A percentile compares a stretch with the other conserved stretches of the same genome.
Evolutionary conservation across 2,113 vertebrate genomes (phyloP).

Genomic region (Saguinus midas): DNA sequence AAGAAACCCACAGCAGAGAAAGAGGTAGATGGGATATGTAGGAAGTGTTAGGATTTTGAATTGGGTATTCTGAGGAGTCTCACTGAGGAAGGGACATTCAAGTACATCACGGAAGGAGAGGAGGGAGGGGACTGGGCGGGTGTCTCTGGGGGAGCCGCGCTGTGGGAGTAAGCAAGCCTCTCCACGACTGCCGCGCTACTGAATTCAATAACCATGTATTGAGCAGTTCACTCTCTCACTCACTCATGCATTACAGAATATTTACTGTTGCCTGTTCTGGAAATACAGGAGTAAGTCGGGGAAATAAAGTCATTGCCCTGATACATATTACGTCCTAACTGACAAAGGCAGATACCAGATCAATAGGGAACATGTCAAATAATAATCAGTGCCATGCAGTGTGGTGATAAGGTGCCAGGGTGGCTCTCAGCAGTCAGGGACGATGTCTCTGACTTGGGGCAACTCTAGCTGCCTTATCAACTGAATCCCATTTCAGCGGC

Average conservation of each 20-base stretch:
- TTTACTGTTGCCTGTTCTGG: neutral
- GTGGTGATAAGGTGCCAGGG: neutral
- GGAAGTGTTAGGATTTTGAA: neutral
- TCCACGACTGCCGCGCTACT: accelerated
- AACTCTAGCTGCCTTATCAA: neutral
- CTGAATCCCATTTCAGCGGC: neutral
- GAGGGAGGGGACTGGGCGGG: neutral
- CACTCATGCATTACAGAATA: neutral
- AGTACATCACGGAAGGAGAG: neutral
- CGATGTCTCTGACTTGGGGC: neutral
- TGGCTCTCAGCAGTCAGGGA: neutral
- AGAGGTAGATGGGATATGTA: neutral
- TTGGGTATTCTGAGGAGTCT: neutral
- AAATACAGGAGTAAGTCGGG: neutral
- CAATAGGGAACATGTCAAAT: neutral
- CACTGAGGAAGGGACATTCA: neutral
- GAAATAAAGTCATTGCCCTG: neutral
- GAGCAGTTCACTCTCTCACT: neutral
- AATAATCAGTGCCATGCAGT: neutral
- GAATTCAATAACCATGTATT: neutral
- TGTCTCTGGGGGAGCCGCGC: too few relatives aligned
- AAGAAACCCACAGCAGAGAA: neutral
- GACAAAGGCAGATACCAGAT: neutral
- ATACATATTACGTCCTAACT: neutral
- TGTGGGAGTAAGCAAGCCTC: neutral